phyloP scores from a whole-genome alignment of 2,113 vertebrate species.

The Scartelaos histophorus region DNA sequence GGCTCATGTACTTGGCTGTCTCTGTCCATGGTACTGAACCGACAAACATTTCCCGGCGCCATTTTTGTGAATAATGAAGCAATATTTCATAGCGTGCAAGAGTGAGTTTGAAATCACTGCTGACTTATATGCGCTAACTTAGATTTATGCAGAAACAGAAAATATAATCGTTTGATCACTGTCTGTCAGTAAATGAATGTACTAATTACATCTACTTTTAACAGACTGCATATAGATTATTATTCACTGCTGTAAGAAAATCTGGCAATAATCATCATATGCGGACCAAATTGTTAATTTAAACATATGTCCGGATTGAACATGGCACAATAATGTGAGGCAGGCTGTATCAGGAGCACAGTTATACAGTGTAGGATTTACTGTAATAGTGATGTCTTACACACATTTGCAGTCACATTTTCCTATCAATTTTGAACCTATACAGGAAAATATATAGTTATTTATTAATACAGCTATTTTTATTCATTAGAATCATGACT shows the following conservation, averaged over 20 bases:
- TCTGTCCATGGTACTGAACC: constrained; percentile 82
- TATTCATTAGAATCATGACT: background rate
- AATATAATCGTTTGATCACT: background rate
- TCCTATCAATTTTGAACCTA: too few species aligned
- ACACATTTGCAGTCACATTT: background rate
- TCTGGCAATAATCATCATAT: background rate
- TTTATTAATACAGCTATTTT: too few species aligned
- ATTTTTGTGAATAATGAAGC: background rate
- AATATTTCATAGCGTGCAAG: background rate
- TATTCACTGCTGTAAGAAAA: background rate
- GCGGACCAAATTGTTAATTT: background rate
- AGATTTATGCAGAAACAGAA: background rate
- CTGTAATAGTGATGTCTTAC: background rate
- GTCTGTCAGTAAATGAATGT: background rate
- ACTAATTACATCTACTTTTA: background rate
- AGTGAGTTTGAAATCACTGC: background rate
- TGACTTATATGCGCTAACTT: background rate
- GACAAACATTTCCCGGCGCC: constrained; percentile 1
- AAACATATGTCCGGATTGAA: background rate
- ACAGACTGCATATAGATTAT: background rate
- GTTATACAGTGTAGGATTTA: background rate
- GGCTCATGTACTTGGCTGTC: background rate
- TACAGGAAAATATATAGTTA: too few species aligned
- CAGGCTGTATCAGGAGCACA: background rate
- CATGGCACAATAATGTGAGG: background rate